These are phyloP conservation scores for Eulemur coronatus DNA, from an alignment of 2,797 vertebrate species.

Conservation along the genomic window DNA sequence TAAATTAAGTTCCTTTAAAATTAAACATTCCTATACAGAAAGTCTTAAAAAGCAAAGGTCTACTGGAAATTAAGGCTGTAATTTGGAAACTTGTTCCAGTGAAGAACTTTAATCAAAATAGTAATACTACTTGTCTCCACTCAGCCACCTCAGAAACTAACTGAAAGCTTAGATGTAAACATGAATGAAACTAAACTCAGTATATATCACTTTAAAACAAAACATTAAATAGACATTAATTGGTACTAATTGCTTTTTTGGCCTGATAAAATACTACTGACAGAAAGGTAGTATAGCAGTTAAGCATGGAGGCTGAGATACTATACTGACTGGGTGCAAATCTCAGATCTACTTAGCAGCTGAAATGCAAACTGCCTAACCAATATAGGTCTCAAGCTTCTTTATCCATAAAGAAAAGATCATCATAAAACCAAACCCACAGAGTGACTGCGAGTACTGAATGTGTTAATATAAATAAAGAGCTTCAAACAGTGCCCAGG, in stretches of 20 bases:
- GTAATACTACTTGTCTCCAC: not conserved
- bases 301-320: not conserved
- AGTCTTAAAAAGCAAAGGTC: constrained; percentile 40
- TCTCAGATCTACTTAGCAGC: not conserved
- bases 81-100: not conserved
- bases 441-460: not conserved
- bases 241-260: not conserved
- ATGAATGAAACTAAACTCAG: constrained; percentile 1
- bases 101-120: constrained; percentile 26
- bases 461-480: constrained; percentile 22
- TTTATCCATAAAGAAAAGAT: not conserved
- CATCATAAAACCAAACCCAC: not conserved
- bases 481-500: constrained; percentile 10
- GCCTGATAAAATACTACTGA: not conserved
- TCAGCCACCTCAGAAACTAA: not conserved
- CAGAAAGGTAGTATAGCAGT: not conserved
- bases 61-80: not conserved
- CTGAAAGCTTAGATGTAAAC: not conserved
- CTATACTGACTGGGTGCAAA: not conserved
- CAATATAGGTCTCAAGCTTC: not conserved
- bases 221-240: not conserved
- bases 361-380: not conserved
- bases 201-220: constrained; percentile 9
- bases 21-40: constrained; percentile 4
- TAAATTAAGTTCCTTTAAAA: constrained; percentile 28